Conservation (phyloP, 2,113 vertebrate species). For the Irena cyanogastra region DNA sequence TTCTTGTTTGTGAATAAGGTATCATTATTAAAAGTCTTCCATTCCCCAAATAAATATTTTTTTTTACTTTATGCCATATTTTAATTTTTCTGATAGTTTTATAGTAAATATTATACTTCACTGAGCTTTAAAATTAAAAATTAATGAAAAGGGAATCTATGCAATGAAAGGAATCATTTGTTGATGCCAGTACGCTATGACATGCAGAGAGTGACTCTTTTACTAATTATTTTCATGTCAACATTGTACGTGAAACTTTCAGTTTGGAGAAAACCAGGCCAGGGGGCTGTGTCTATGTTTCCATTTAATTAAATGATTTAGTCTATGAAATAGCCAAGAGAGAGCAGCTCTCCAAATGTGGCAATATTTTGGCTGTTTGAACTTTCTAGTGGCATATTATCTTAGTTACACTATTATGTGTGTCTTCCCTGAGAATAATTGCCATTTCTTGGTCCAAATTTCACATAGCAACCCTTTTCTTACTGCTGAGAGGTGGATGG, state of each 20-base stretch:
- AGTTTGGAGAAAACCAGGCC: conserved; percentile 30
- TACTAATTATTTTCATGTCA: conserved; percentile 48
- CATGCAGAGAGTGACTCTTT: conserved; percentile 51
- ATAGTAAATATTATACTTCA: conserved; percentile 18
- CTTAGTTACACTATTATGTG: neutral
- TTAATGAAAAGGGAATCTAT: conserved; percentile 3
- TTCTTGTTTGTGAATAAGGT: neutral
- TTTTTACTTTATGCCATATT: neutral
- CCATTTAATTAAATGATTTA: conserved; percentile 45
- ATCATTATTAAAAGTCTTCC: neutral
- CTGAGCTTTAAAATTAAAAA: neutral
- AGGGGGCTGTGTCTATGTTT: neutral
- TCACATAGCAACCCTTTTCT: neutral
- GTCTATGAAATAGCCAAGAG: conserved; percentile 15
- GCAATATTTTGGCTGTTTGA: neutral
- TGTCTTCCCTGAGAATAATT: neutral
- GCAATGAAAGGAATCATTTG: conserved; percentile 53
- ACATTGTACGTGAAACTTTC: conserved; percentile 28
- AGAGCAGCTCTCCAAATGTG: conserved; percentile 4
- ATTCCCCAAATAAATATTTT: neutral
- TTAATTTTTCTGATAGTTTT: neutral
- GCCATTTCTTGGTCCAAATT: neutral
- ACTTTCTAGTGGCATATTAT: neutral
- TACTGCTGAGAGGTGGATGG: neutral
- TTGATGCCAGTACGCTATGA: conserved; percentile 25